A percentile compares a stretch with the other conserved stretches of the same genome.
phyloP scores from a whole-genome alignment of 2,888 invertebrate genomes.

The Caenorhabditis virilis region DNA sequence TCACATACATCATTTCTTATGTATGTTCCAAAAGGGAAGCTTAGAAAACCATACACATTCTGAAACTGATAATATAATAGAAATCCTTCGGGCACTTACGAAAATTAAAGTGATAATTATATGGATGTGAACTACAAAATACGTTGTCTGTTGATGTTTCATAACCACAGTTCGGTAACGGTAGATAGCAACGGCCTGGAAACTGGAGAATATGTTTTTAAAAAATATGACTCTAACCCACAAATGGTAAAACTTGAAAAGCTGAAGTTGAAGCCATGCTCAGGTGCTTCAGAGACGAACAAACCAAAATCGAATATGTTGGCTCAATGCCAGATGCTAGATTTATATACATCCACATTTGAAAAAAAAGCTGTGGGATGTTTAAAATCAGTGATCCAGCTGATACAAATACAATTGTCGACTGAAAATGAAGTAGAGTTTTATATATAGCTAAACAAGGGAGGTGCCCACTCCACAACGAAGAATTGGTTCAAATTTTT shows the following conservation, averaged over 20 bases:
- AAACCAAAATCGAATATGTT: constrained; percentile 17
- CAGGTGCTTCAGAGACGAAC: constrained; percentile 26
- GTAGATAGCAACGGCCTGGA: constrained; percentile 33
- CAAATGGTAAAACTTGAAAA: constrained; percentile 32
- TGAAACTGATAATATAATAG: constrained; percentile 1
- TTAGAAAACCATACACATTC: constrained; percentile 27
- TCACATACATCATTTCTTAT: constrained; percentile 27
- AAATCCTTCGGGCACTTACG: too few relatives aligned
- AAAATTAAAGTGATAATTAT: constrained; percentile 15
- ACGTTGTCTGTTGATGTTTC: constrained; percentile 17
- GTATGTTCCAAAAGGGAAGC: constrained; percentile 28
- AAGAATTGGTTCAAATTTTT: too few relatives aligned
- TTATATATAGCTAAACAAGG: too few relatives aligned
- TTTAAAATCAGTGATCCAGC: constrained; percentile 26
- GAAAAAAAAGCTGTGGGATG: constrained; percentile 23
- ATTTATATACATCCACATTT: constrained; percentile 33
- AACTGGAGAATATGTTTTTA: too few relatives aligned
- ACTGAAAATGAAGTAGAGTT: constrained; percentile 19
- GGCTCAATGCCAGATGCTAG: constrained; percentile 18
- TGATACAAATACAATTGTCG: constrained; percentile 35
- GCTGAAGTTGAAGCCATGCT: constrained; percentile 27
- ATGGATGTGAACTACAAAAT: constrained; percentile 19
- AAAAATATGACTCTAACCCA: too few relatives aligned
- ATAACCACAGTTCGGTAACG: constrained; percentile 32
- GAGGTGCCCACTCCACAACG: too few relatives aligned